Conservation (phyloP, 2,888 invertebrate species). For the Argynnis bischoffii region DNA sequence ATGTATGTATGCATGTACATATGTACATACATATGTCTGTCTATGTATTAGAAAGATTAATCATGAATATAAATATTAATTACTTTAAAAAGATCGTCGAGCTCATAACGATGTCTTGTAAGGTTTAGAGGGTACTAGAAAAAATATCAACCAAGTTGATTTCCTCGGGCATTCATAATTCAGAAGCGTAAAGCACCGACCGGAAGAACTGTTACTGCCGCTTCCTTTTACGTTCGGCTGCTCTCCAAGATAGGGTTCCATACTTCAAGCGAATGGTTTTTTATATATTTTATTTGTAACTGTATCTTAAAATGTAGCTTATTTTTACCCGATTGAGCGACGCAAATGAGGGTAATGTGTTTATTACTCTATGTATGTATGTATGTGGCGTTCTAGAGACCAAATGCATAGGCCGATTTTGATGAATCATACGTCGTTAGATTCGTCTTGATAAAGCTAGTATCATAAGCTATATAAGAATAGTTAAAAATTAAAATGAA, state of each 20-base stretch:
- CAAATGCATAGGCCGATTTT: too few relatives aligned
- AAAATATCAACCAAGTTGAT: slow-evolving; percentile 53
- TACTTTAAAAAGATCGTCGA: slow-evolving; percentile 3
- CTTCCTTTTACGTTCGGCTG: slow-evolving; percentile 56
- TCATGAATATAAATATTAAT: neutral
- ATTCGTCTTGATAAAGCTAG: too few relatives aligned
- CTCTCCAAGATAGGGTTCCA: slow-evolving; percentile 41
- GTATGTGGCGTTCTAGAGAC: too few relatives aligned
- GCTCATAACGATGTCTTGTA: slow-evolving; percentile 13
- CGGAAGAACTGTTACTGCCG: slow-evolving; percentile 60
- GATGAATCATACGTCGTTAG: too few relatives aligned
- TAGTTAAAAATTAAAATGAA: too few relatives aligned
- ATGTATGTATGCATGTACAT: neutral
- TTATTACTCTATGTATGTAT: too few relatives aligned
- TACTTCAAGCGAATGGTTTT: slow-evolving; percentile 18
- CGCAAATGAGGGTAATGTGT: too few relatives aligned
- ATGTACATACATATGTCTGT: too few relatives aligned
- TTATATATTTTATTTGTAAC: neutral
- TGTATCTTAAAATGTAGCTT: neutral
- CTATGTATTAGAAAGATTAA: too few relatives aligned
- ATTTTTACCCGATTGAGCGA: too few relatives aligned
- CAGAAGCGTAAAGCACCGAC: slow-evolving; percentile 52
- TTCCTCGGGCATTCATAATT: slow-evolving; percentile 56
- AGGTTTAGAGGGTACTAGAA: slow-evolving; percentile 38
- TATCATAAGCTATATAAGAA: too few relatives aligned